These are phyloP conservation scores for Mimumesa dahlbomi DNA, from an alignment of 2,888 invertebrate species.

Conservation along the genomic window DNA sequence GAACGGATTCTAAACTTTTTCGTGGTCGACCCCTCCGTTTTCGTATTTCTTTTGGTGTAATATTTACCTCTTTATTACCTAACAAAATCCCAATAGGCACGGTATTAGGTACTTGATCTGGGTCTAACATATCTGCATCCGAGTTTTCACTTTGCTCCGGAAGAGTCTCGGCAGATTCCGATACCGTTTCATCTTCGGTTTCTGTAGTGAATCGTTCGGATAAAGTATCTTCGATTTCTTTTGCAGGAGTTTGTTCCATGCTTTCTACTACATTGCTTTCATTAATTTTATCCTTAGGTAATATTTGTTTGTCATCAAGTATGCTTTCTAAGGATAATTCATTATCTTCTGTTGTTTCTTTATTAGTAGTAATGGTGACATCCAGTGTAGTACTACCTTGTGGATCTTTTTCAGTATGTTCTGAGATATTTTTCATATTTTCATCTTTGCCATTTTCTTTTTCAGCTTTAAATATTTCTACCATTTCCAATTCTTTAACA, in stretches of 20 bases:
- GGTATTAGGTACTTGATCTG: constrained; percentile 30
- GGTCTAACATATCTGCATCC: constrained; percentile 58
- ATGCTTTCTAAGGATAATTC: constrained; percentile 15
- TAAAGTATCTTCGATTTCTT: constrained; percentile 60
- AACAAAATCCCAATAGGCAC: constrained; percentile 28
- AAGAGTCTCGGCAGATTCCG: constrained; percentile 65
- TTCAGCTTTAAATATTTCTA: constrained; percentile 75
- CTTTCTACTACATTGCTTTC: constrained; percentile 14
- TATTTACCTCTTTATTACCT: constrained; percentile 17
- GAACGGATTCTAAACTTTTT: constrained; percentile 50
- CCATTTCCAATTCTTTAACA: constrained; percentile 71
- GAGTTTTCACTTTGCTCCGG: constrained; percentile 67
- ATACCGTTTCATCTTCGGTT: constrained; percentile 69
- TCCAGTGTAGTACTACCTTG: constrained; percentile 3
- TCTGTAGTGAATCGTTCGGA: constrained; percentile 58
- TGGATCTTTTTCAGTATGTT: constrained; percentile 17
- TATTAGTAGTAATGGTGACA: not conserved
- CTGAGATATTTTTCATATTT: constrained; percentile 16
- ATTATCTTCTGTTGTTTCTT: constrained; percentile 27
- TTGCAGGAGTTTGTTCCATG: constrained; percentile 51
- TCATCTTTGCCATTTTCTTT: constrained; percentile 60
- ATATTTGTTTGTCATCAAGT: constrained; percentile 32
- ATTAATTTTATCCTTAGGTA: constrained; percentile 13
- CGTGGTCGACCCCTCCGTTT: constrained; percentile 71
- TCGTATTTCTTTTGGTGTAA: constrained; percentile 27